Conservation (phyloP, 2,888 invertebrate species). For the Linyphia triangularis region DNA sequence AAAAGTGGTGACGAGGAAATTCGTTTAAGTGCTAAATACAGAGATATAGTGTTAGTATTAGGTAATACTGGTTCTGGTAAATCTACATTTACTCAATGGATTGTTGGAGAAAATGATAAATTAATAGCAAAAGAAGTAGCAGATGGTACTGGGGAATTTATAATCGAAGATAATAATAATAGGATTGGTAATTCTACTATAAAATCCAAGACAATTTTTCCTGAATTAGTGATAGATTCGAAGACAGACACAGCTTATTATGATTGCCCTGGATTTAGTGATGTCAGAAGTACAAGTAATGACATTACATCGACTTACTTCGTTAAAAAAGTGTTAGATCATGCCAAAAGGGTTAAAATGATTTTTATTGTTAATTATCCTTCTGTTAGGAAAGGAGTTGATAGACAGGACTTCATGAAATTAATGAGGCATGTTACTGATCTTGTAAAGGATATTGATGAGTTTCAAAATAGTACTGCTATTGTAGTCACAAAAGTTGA, state of each 20-base stretch:
- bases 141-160: not conserved
- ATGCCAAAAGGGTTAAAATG: conserved; percentile 22
- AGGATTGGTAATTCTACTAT: conserved; percentile 24
- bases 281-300: not conserved
- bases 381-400: conserved; percentile 8
- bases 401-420: conserved; percentile 32
- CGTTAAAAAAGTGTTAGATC: conserved; percentile 9
- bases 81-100: conserved; percentile 22
- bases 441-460: conserved; percentile 19
- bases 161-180: not conserved
- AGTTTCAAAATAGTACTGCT: conserved; percentile 6
- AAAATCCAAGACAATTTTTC: conserved; percentile 26
- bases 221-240: conserved; percentile 16
- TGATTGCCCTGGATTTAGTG: conserved; percentile 31
- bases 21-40: not conserved
- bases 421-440: conserved; percentile 8
- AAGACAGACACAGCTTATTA: not conserved
- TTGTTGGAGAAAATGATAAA: conserved; percentile 6
- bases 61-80: conserved; percentile 30
- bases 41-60: not conserved
- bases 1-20: conserved; percentile 13
- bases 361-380: conserved; percentile 11
- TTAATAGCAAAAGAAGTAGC: conserved; percentile 1
- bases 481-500: conserved; percentile 22
- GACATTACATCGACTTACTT: conserved; percentile 30